Base-by-base conservation (phyloP, 2,888 invertebrate species). In the Resseliella maxima region DNA sequence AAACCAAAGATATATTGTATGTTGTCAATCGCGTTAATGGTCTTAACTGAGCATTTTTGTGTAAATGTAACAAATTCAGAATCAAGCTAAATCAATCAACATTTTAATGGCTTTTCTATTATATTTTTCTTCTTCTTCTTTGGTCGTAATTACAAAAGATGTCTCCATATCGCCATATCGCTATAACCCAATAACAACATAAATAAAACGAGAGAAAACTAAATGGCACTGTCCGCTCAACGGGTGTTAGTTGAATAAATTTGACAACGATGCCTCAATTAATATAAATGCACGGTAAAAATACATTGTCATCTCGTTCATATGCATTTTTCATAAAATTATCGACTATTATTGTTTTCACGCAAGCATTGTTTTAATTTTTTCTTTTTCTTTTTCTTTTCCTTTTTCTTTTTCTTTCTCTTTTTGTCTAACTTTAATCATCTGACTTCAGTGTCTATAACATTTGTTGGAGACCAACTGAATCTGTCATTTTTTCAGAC, bases 281-380 rank as follows among this genome's bases (percentile, higher is more conserved):
- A 83, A 83, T 72, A 83, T n/a, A n/a, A 38, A 83, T n/a, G n/a
- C 83, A 38, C 38, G 24, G 59, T 83, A 38, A n/a, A 83, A 36
- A 83, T 83, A 83, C 83, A 38, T 83, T 83, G 83, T 83, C 81
- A n/a, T 36, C 2, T 81, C 81, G 35, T 36, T 83, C 83, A 38
- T 38, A 83, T 83, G 83, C 83, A 83, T 72, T 35, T 83, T 83
- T 83, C 83, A 36, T 38, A 18, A 83, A 83, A 83, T 83, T 83
- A 83, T 83, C 83, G 83, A 83, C 83, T 83, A 83, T 83, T 38
- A 83, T 83, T 83, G 38, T 83, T 83, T 83, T 83, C 83, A 83
- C 83, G 38, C 83, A 83, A 83, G 38, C 83, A 83, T 83, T n/a
- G n/a, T n/a, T n/a, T n/a, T n/a, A n/a, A n/a, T n/a, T n/a, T n/a